phyloP scores from a whole-genome alignment of 2,888 invertebrate species.

The Mythimna loreyi region DNA sequence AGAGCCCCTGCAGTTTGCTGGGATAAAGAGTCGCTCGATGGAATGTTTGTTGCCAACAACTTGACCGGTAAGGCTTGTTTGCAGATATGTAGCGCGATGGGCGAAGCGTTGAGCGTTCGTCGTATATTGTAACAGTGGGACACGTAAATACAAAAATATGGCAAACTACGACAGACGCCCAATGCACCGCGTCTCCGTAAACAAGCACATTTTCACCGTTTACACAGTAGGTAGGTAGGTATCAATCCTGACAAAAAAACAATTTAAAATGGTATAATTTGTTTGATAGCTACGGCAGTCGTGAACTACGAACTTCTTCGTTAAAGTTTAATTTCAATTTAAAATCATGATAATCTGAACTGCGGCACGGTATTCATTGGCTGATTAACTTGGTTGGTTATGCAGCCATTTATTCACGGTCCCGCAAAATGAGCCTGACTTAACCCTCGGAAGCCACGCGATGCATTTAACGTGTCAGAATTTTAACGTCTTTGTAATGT shows the following conservation, averaged over 20 bases:
- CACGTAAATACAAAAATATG: too few species aligned
- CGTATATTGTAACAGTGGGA: too few species aligned
- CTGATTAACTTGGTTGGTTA: constrained; percentile 40
- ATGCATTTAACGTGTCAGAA: constrained; percentile 18
- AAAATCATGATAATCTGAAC: constrained; percentile 45
- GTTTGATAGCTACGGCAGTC: constrained; percentile 15
- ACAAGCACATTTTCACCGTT: too few species aligned
- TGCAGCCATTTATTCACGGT: constrained; percentile 41
- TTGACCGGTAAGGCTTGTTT: too few species aligned
- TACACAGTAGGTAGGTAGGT: background rate
- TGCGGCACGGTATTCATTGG: constrained; percentile 35
- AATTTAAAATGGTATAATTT: constrained; percentile 1
- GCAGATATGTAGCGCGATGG: too few species aligned
- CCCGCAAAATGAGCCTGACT: constrained; percentile 27
- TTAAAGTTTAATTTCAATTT: constrained; percentile 43
- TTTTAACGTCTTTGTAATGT: constrained; percentile 19
- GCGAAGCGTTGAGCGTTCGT: too few species aligned
- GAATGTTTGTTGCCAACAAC: too few species aligned
- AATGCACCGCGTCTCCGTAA: too few species aligned
- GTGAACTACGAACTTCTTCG: background rate
- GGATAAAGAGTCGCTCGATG: too few species aligned
- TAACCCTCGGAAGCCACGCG: constrained; percentile 16
- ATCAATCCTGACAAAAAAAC: background rate
- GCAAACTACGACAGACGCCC: too few species aligned
- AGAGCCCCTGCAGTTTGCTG: too few species aligned